phyloP scores from a whole-genome alignment of 1,140 invertebrate species.

The Drosophila baimaii region DNA sequence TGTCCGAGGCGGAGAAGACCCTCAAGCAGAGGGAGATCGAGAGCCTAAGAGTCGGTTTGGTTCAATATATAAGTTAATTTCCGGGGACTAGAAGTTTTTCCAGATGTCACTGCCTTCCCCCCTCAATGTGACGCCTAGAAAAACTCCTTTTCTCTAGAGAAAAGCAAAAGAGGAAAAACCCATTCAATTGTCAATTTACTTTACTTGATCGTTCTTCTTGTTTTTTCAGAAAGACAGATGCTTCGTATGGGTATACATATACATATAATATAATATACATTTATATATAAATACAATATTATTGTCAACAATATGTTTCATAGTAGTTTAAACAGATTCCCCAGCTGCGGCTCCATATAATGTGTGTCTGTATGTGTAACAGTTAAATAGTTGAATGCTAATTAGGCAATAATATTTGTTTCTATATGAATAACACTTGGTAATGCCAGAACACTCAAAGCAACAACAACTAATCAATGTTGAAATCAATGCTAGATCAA shows the following conservation, averaged over 20 bases:
- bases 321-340: slow-evolving; percentile 53
- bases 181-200: slow-evolving; percentile 1
- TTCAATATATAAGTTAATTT: slow-evolving; percentile 28
- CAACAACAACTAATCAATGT: slow-evolving; percentile 65
- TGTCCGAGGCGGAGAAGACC: slow-evolving; percentile 46
- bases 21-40: slow-evolving; percentile 43
- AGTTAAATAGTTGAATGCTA: slow-evolving; percentile 64
- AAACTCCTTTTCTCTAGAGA: slow-evolving; percentile 10
- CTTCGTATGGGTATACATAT: slow-evolving; percentile 59
- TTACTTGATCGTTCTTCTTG: slow-evolving; percentile 27
- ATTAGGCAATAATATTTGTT: slow-evolving; percentile 50
- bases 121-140: slow-evolving; percentile 7
- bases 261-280: slow-evolving; percentile 67
- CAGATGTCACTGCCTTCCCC: neutral
- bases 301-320: slow-evolving; percentile 82
- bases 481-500: slow-evolving; percentile 55
- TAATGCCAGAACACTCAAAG: slow-evolving; percentile 64
- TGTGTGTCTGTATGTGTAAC: slow-evolving; percentile 62
- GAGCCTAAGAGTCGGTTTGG: slow-evolving; percentile 39
- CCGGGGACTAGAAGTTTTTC: slow-evolving; percentile 11
- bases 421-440: slow-evolving; percentile 41
- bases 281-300: slow-evolving; percentile 79
- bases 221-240: slow-evolving; percentile 48
- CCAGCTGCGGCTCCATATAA: slow-evolving; percentile 61
- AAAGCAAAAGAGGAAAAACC: neutral